These are phyloP conservation scores for Leptinotarsa lineolata DNA, from an alignment of 1,140 invertebrate genomes.

Conservation along the genomic window DNA sequence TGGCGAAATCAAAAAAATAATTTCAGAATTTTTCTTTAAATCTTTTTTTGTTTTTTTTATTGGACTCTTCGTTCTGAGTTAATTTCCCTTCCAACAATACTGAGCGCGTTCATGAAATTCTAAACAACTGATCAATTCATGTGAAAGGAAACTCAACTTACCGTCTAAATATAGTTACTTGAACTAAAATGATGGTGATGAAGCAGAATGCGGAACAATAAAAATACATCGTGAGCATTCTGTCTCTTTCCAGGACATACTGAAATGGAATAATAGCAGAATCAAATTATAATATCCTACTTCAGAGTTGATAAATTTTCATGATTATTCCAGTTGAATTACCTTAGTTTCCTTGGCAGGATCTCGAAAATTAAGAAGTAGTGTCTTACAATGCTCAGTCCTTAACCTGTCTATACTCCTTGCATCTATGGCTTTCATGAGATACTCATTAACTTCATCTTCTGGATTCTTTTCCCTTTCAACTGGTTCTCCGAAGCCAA, in stretches of 20 bases:
- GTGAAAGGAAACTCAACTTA: no score
- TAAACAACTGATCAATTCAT: no score
- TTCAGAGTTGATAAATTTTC: not conserved
- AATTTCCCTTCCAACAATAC: no score
- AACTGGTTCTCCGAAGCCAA: constrained; percentile 66
- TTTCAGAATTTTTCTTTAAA: no score
- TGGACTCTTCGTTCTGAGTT: no score
- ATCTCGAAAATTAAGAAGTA: constrained; percentile 82
- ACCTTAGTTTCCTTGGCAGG: constrained; percentile 80
- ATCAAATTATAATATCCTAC: not conserved
- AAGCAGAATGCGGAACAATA: constrained; percentile 79
- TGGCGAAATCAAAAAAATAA: no score
- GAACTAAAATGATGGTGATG: constrained; percentile 65
- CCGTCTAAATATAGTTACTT: constrained; percentile 71
- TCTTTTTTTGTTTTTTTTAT: no score
- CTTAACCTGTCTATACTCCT: constrained; percentile 87
- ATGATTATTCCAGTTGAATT: constrained; percentile 17
- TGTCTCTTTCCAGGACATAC: constrained; percentile 78
- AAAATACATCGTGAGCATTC: constrained; percentile 84
- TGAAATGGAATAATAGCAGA: constrained; percentile 56
- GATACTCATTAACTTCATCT: constrained; percentile 93
- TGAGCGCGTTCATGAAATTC: no score
- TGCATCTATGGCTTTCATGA: constrained; percentile 91
- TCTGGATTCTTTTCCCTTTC: constrained; percentile 75
- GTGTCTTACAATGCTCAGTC: constrained; percentile 79